Base-by-base conservation (phyloP, 1,140 invertebrate species). In the Eufriesea mexicana region DNA sequence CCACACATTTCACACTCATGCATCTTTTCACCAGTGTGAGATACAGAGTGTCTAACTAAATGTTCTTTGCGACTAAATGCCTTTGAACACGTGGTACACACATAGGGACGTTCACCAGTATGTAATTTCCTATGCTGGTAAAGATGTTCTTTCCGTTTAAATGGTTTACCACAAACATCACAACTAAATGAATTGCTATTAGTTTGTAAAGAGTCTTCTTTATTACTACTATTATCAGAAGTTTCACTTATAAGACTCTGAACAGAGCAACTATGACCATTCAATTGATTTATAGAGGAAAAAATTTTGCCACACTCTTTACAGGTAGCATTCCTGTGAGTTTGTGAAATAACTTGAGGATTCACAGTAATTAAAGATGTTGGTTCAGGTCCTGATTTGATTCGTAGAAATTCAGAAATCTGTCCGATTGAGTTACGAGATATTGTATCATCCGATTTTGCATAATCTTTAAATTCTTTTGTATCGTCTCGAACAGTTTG, bases 1-100 rank as follows among this genome's bases (percentile, higher is more conserved):
- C 95, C 95, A 91, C 97, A 98, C 10, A 97, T 94, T 61, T 97
- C 96, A 90, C 97, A 98, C 51, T 95, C 95, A 89, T 96, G 97
- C 91, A 96, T 95, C 85, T 97, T 97, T 82, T 96, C 95, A 0
- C 97, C 97, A 0, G 96, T 97, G 90, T 98, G 97, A 9, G 96
- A 96, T 5, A 96, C 95, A 89, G 96, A 95, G 87, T 98, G 97
- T 68, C 96, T 95, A 6, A 96, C 96, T 16, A 97, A 92, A 89
- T 97, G 96, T 83, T 97, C 96, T 81, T 96, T 97, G 2, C 96
- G 95, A 85, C 96, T 97, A 91, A 97, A 97, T 2, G 96, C 95
- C 91, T 97, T 97, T 2, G 95, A 95, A 90, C 97, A 97, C 0
- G 95, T 95, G 0, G 95, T 95, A 79, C 97, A 97, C 68, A 96